These are phyloP conservation scores for Thamnophis elegans DNA, from an alignment of 2,797 vertebrate species.

Conservation along the genomic window DNA sequence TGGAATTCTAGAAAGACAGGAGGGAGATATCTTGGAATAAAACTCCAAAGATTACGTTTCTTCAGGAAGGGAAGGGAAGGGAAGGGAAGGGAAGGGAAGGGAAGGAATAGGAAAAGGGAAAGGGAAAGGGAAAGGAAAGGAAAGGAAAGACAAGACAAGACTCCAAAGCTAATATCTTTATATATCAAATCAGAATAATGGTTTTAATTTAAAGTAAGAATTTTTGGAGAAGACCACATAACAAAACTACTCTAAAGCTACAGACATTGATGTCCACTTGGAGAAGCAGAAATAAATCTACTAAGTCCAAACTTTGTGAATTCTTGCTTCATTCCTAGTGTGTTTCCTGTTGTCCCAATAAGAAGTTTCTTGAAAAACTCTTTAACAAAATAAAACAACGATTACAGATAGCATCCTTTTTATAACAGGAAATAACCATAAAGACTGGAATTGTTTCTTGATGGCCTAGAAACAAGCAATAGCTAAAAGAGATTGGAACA, in stretches of 20 bases:
- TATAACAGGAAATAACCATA: not conserved
- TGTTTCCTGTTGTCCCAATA: not conserved
- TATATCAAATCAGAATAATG: not conserved
- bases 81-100: not conserved
- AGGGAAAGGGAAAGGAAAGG: no score
- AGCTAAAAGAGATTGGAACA: not conserved
- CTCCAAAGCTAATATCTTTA: not conserved
- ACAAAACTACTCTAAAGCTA: conserved; percentile 19
- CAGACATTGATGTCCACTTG: conserved; percentile 22
- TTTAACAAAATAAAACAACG: conserved; percentile 13
- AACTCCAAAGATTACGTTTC: not conserved
- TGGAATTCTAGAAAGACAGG: not conserved
- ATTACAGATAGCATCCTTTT: not conserved
- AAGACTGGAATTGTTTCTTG: not conserved
- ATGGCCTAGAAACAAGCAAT: not conserved
- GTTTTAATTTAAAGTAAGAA: not conserved
- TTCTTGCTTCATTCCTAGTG: not conserved
- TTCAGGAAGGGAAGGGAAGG: not conserved
- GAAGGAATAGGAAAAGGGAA: not conserved
- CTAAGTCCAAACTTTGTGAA: conserved; percentile 11
- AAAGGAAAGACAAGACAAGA: not conserved
- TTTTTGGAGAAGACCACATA: conserved; percentile 18
- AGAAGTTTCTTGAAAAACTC: not conserved
- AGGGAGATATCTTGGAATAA: not conserved
- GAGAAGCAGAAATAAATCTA: not conserved